Percentiles rank a stretch among this genome's conserved stretches.
phyloP scores from a whole-genome alignment of 1,140 invertebrate species.

The Drosophila melanogaster region DNA sequence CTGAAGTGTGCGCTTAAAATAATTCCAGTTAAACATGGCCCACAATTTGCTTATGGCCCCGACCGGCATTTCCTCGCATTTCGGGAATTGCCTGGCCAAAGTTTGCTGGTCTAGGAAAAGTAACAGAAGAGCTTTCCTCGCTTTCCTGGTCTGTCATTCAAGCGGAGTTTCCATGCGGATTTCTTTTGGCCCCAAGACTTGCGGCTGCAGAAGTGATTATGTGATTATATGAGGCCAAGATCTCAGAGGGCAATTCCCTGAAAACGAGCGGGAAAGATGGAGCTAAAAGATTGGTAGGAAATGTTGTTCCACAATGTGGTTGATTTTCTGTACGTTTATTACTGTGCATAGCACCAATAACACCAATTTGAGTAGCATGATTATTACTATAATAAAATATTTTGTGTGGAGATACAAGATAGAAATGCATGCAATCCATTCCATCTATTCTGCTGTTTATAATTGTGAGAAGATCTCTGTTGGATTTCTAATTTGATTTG shows the following conservation, averaged over 20 bases:
- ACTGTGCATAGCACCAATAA: slow-evolving; percentile 26
- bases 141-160: slow-evolving; percentile 46
- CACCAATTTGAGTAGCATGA: slow-evolving; percentile 13
- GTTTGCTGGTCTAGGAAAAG: slow-evolving; percentile 42
- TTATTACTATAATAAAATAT: background rate
- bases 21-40: slow-evolving; percentile 75
- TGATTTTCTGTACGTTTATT: slow-evolving; percentile 11
- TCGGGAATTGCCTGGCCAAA: slow-evolving; percentile 65
- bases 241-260: slow-evolving; percentile 10
- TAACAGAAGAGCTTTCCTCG: slow-evolving; percentile 31
- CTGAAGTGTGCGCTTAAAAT: slow-evolving; percentile 62
- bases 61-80: slow-evolving; percentile 26
- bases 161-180: slow-evolving; percentile 27
- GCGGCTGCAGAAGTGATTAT: slow-evolving; percentile 33
- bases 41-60: slow-evolving; percentile 65
- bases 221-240: slow-evolving; percentile 23
- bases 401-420: slow-evolving; percentile 17
- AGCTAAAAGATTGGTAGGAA: background rate
- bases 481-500: slow-evolving; percentile 1
- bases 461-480: background rate
- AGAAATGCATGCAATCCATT: background rate
- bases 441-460: background rate
- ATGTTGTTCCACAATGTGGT: background rate
- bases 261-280: background rate
- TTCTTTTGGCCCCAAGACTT: slow-evolving; percentile 15